Conservation (phyloP, 2,888 invertebrate species). For the Gibbula magus region DNA sequence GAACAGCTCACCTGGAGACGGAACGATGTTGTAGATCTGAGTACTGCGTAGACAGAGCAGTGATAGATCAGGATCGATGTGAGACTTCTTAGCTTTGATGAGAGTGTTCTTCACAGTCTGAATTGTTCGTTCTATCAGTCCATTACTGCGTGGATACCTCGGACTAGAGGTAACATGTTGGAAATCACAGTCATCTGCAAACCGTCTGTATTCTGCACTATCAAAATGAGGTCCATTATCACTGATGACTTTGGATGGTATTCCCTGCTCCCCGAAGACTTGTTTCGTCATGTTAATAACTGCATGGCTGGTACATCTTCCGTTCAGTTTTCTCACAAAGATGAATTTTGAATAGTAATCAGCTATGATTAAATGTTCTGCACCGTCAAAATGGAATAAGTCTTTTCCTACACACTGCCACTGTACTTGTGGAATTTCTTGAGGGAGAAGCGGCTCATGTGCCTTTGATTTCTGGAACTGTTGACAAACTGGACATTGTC, state of each 20-base stretch:
- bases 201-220: background rate
- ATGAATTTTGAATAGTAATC: background rate
- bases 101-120: background rate
- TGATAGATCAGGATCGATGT: too few species aligned
- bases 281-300: background rate
- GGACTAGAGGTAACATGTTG: background rate
- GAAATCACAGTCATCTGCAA: background rate
- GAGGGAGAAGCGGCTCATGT: too few species aligned
- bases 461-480: too few species aligned
- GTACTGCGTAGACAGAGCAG: background rate
- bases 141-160: background rate
- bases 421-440: too few species aligned
- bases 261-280: background rate
- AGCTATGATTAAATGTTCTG: background rate
- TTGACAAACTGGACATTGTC: too few species aligned
- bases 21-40: background rate
- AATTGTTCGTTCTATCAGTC: background rate
- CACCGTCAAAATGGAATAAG: too few species aligned
- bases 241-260: background rate
- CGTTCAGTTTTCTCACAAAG: background rate
- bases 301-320: background rate
- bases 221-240: background rate
- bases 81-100: background rate
- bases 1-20: background rate
- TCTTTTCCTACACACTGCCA: too few species aligned